These are phyloP conservation scores for Parelbella ahira DNA, from an alignment of 2,888 invertebrate genomes.

Conservation along the genomic window DNA sequence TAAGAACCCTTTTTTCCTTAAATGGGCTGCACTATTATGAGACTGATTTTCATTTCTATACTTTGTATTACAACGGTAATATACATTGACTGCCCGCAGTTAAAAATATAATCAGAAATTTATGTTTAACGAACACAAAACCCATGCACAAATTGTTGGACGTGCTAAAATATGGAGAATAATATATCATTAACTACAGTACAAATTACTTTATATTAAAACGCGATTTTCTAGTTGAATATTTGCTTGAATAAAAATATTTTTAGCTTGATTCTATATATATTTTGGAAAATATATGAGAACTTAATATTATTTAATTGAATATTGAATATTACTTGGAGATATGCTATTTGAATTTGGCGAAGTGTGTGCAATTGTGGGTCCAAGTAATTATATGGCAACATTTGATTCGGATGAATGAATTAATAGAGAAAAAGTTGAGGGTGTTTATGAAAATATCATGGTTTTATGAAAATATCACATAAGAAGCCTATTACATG, in stretches of 20 bases:
- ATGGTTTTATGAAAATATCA: too few relatives aligned
- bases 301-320: too few relatives aligned
- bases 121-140: too few relatives aligned
- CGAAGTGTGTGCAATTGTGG: constrained; percentile 19
- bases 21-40: constrained; percentile 24
- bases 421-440: background rate
- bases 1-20: constrained; percentile 1
- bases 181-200: too few relatives aligned
- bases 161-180: too few relatives aligned
- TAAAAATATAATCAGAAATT: background rate
- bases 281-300: too few relatives aligned
- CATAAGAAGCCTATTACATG: constrained; percentile 13
- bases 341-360: constrained; percentile 10
- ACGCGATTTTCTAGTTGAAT: too few relatives aligned
- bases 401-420: constrained; percentile 1
- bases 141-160: too few relatives aligned
- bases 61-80: constrained; percentile 18
- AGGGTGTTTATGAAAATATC: constrained; percentile 5
- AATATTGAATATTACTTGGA: constrained; percentile 6
- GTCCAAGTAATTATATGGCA: constrained; percentile 18
- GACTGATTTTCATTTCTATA: constrained; percentile 34
- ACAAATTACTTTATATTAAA: too few relatives aligned
- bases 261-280: too few relatives aligned
- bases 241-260: too few relatives aligned
- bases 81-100: background rate